phyloP scores from a whole-genome alignment of 2,888 invertebrate species.

The Lochmaea capreae region DNA sequence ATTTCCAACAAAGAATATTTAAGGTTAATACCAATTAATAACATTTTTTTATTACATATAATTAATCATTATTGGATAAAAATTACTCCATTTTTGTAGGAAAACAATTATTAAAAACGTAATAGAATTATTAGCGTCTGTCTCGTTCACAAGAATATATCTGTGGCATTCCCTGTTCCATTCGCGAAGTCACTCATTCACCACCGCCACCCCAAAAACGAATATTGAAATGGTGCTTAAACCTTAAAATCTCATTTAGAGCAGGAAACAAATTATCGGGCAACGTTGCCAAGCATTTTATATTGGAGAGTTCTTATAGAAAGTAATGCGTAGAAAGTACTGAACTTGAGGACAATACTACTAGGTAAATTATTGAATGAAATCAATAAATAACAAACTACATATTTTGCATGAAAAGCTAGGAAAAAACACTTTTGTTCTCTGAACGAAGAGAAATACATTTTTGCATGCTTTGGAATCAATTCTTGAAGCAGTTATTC shows the following conservation, averaged over 20 bases:
- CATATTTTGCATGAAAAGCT: no score
- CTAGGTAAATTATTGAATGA: no score
- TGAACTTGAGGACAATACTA: no score
- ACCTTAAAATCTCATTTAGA: constrained; percentile 60
- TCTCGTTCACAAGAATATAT: constrained; percentile 38
- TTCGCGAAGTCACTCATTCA: constrained; percentile 20
- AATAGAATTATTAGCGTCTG: neutral
- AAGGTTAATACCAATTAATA: no score
- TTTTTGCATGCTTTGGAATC: no score
- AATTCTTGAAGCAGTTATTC: no score
- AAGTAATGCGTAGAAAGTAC: neutral
- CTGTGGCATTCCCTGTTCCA: constrained; percentile 37
- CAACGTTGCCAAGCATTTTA: constrained; percentile 22
- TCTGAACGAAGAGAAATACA: no score
- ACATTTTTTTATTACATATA: no score
- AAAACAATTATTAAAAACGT: neutral
- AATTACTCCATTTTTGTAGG: neutral
- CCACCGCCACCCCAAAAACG: constrained; percentile 23
- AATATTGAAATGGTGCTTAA: constrained; percentile 51
- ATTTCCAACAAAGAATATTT: no score
- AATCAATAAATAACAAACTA: no score
- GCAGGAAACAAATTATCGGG: constrained; percentile 58
- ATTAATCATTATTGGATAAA: no score
- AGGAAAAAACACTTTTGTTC: no score
- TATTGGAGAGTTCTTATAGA: neutral